Conservation (phyloP, 2,888 invertebrate species). For the Oscheius sp. region DNA sequence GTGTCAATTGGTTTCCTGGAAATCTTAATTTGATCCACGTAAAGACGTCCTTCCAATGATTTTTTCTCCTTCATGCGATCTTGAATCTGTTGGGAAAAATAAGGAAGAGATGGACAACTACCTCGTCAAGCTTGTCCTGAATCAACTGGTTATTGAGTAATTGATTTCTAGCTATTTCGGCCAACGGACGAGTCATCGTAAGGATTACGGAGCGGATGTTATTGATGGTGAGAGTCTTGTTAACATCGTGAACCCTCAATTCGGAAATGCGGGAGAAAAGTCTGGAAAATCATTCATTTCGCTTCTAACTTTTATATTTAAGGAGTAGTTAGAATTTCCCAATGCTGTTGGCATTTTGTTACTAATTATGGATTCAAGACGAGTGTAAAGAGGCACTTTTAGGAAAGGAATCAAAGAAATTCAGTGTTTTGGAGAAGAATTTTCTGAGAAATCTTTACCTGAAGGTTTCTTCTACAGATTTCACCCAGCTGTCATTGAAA, state of each 20-base stretch:
- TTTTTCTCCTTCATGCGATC: neutral
- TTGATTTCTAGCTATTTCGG: conserved; percentile 19
- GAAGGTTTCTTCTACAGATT: conserved; percentile 32
- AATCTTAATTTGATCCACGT: conserved; percentile 3
- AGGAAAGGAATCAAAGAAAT: too few relatives aligned
- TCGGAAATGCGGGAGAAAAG: conserved; percentile 2
- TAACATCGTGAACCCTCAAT: neutral
- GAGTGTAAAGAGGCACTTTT: neutral
- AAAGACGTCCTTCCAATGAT: neutral
- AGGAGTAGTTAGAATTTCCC: too few relatives aligned
- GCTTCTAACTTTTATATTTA: too few relatives aligned
- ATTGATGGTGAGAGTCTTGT: conserved; percentile 20
- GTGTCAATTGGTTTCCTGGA: neutral
- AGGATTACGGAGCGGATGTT: conserved; percentile 8
- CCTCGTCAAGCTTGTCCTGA: conserved; percentile 14
- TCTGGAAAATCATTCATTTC: too few relatives aligned
- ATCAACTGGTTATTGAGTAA: conserved; percentile 4
- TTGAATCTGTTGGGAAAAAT: neutral
- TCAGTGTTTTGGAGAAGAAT: too few relatives aligned
- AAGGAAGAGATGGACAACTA: too few relatives aligned
- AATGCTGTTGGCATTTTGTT: too few relatives aligned
- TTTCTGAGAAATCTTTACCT: too few relatives aligned
- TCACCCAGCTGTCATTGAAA: conserved; percentile 36
- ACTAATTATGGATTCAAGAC: too few relatives aligned
- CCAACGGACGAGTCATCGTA: conserved; percentile 12